These are phyloP conservation scores for Acanthiza pusilla DNA, from an alignment of 2,797 vertebrate genomes.

Conservation along the genomic window DNA sequence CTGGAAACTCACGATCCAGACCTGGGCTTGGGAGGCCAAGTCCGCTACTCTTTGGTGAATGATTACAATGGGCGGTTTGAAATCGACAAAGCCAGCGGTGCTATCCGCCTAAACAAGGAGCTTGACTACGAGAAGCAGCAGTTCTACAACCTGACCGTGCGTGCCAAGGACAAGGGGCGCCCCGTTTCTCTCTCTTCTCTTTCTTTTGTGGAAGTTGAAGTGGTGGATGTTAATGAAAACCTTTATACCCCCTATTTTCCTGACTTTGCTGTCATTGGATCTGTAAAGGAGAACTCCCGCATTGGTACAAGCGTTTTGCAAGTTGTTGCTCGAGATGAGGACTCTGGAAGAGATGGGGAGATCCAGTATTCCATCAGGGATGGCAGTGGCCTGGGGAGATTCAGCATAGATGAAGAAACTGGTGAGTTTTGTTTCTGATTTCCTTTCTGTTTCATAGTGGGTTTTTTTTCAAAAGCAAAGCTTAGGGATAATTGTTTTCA, in stretches of 20 bases:
- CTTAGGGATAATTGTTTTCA: neutral
- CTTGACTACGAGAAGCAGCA: slow-evolving; percentile 95
- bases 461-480: neutral
- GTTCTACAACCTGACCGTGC: slow-evolving; percentile 93
- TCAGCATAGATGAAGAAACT: slow-evolving; percentile 93
- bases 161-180: slow-evolving; percentile 92
- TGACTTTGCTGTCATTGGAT: slow-evolving; percentile 86
- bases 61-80: slow-evolving; percentile 92
- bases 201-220: slow-evolving; percentile 93
- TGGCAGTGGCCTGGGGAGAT: slow-evolving; percentile 92
- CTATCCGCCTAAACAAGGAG: slow-evolving; percentile 90
- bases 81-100: slow-evolving; percentile 88
- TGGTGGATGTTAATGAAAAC: slow-evolving; percentile 97
- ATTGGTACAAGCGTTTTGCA: slow-evolving; percentile 90
- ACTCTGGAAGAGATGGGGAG: slow-evolving; percentile 90
- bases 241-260: slow-evolving; percentile 91
- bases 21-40: slow-evolving; percentile 89
- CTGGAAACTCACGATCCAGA: slow-evolving; percentile 94
- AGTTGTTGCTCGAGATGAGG: slow-evolving; percentile 88
- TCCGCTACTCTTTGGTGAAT: slow-evolving; percentile 88
- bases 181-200: slow-evolving; percentile 91
- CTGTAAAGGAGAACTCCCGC: slow-evolving; percentile 89
- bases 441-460: neutral
- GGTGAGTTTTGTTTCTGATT: slow-evolving; percentile 75
- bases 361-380: slow-evolving; percentile 94